These are phyloP conservation scores for Rutpela maculata DNA, from an alignment of 2,888 invertebrate species.

Conservation along the genomic window DNA sequence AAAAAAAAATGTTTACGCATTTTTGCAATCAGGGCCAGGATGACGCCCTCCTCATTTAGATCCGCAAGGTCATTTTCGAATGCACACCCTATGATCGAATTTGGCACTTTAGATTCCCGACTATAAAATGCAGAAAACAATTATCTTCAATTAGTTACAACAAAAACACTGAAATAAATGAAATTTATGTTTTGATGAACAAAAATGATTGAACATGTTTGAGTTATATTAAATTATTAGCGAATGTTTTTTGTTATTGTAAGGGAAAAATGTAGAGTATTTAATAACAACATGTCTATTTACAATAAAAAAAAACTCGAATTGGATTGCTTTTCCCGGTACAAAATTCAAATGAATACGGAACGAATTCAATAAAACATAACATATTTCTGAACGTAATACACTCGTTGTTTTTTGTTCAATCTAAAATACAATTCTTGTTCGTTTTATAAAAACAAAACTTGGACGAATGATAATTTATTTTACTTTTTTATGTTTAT, in stretches of 20 bases:
- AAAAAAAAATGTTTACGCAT: too few species aligned
- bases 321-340: conserved; percentile 60
- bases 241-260: background rate
- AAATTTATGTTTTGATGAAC: background rate
- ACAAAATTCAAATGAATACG: conserved; percentile 60
- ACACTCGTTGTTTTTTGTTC: conserved; percentile 64
- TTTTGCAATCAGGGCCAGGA: too few species aligned
- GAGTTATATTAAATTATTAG: background rate
- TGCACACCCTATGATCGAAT: too few species aligned
- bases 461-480: conserved; percentile 70
- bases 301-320: conserved; percentile 39
- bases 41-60: too few species aligned
- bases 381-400: conserved; percentile 64
- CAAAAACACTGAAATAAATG: too few species aligned
- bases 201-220: background rate
- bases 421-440: conserved; percentile 66
- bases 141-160: too few species aligned
- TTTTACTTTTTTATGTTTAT: conserved; percentile 71
- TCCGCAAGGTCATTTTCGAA: too few species aligned
- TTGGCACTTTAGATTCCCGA: too few species aligned
- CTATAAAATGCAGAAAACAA: too few species aligned
- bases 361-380: conserved; percentile 66
- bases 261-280: conserved; percentile 15
- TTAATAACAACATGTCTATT: conserved; percentile 51
- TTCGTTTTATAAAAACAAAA: conserved; percentile 69